Conservation (phyloP, 2,888 invertebrate genomes). For the Zygogramma bicolorata region DNA sequence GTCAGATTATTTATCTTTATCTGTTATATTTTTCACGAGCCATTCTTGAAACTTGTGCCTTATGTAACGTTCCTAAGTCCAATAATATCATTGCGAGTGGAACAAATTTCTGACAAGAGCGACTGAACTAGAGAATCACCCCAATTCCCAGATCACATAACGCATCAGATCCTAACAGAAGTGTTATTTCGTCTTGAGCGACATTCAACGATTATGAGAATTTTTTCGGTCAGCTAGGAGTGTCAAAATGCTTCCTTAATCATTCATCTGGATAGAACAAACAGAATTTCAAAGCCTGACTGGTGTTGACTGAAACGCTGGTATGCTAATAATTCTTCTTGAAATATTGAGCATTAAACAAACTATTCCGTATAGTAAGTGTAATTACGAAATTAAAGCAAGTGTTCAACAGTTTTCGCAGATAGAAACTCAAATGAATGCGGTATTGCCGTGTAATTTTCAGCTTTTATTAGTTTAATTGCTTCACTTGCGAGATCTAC, state of each 20-base stretch:
- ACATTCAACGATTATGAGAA: background rate
- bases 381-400: background rate
- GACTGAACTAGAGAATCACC: too few species aligned
- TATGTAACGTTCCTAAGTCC: too few species aligned
- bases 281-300: too few species aligned
- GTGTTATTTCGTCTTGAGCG: background rate
- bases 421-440: background rate
- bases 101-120: too few species aligned
- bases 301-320: too few species aligned
- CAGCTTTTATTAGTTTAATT: slow-evolving; percentile 16
- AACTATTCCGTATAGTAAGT: background rate
- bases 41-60: too few species aligned
- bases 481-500: slow-evolving; percentile 15
- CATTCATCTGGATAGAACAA: background rate
- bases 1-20: too few species aligned
- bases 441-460: slow-evolving; percentile 9
- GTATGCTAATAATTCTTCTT: background rate
- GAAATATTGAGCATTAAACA: background rate
- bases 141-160: too few species aligned
- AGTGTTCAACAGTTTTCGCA: slow-evolving; percentile 4
- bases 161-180: too few species aligned
- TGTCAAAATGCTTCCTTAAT: background rate
- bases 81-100: too few species aligned
- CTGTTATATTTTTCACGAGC: too few species aligned
- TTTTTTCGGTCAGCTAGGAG: background rate